These are phyloP conservation scores for Tragelaphus buxtoni DNA, from an alignment of 2,113 vertebrate genomes.

Conservation along the genomic window DNA sequence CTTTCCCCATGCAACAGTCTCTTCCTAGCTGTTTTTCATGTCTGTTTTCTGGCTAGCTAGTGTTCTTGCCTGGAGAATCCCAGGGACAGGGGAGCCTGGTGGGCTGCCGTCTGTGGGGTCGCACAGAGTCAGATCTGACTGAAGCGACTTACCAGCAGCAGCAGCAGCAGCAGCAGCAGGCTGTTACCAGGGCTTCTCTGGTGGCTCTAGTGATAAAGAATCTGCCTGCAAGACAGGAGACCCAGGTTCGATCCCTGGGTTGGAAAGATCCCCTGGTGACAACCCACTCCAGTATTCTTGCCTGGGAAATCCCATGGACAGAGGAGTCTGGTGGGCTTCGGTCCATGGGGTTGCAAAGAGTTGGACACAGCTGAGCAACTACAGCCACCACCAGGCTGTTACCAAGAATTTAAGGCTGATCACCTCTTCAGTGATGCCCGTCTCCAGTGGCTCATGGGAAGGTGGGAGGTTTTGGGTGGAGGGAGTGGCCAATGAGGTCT, in stretches of 20 bases:
- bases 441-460: accelerated
- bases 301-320: neutral
- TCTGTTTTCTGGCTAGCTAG: accelerated
- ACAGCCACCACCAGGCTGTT: neutral
- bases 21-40: neutral
- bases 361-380: neutral
- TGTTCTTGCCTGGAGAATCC: too few relatives aligned
- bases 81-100: too few relatives aligned
- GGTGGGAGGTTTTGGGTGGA: neutral
- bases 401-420: neutral
- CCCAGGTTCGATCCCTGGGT: neutral
- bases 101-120: too few relatives aligned
- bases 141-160: too few relatives aligned
- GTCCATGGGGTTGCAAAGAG: neutral
- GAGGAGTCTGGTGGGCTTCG: neutral
- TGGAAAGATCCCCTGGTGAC: neutral
- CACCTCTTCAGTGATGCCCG: neutral
- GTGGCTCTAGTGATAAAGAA: neutral
- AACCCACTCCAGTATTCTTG: neutral
- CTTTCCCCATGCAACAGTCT: accelerated
- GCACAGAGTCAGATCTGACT: too few relatives aligned
- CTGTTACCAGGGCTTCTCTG: neutral
- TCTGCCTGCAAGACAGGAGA: neutral
- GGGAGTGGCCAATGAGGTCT: neutral
- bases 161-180: too few relatives aligned